These are phyloP conservation scores for Mus minutoides DNA, from an alignment of 2,797 vertebrate genomes.

Conservation along the genomic window DNA sequence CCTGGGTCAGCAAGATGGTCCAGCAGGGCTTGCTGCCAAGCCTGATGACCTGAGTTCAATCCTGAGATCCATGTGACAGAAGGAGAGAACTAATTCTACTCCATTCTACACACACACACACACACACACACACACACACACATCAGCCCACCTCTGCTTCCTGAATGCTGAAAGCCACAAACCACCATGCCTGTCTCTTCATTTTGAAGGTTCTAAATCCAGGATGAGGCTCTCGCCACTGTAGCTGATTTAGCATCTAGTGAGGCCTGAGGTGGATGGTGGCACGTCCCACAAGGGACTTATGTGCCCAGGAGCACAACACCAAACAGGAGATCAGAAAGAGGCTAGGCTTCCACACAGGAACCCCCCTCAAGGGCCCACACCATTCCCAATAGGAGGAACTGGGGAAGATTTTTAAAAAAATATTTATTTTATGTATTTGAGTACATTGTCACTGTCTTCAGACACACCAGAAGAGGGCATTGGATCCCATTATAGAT, in stretches of 20 bases:
- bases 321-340: not conserved
- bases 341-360: not conserved
- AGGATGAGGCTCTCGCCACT: not conserved
- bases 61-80: not conserved
- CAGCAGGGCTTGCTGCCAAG: not conserved
- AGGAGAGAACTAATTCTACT: not conserved
- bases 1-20: not conserved
- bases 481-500: not conserved
- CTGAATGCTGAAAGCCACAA: not conserved
- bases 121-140: not conserved
- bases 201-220: not conserved
- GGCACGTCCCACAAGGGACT: not conserved
- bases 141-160: not conserved
- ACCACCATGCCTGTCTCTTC: not conserved
- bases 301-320: not conserved
- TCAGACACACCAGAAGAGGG: not conserved
- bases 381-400: not conserved
- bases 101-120: not conserved
- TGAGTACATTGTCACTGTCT: not conserved
- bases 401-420: not conserved
- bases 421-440: not conserved
- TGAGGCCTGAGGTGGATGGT: not conserved
- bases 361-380: not conserved
- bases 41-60: not conserved
- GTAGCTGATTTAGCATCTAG: not conserved